phyloP scores from a whole-genome alignment of 2,797 vertebrate species.

The Scomberomorus guttatus region DNA sequence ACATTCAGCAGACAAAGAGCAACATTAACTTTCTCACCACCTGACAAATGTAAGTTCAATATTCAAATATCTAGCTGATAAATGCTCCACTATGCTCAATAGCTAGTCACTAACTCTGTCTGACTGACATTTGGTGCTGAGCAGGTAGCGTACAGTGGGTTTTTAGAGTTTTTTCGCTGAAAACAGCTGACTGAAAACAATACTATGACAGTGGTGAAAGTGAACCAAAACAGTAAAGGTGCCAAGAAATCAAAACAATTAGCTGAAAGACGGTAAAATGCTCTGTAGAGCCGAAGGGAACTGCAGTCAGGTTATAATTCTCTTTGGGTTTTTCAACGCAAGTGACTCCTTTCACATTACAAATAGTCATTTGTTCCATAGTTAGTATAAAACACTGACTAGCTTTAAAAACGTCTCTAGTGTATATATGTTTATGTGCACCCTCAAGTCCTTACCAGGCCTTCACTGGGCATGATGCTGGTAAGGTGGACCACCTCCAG shows the following conservation, averaged over 20 bases:
- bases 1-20: no score
- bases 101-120: no score
- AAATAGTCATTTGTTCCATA: background rate
- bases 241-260: background rate
- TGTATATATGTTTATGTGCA: slow-evolving; percentile 8
- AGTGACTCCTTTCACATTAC: background rate
- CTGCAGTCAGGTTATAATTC: background rate
- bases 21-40: no score
- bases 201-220: no score
- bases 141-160: no score
- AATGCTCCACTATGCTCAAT: no score
- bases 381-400: background rate
- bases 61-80: no score
- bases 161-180: no score
- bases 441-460: slow-evolving; percentile 84
- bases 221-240: no score
- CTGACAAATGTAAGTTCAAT: no score
- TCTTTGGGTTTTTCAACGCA: background rate
- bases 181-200: no score
- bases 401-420: background rate
- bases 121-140: no score
- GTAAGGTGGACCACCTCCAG: slow-evolving; percentile 92
- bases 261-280: background rate
- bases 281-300: background rate
- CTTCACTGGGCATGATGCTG: slow-evolving; percentile 91